phyloP scores from a whole-genome alignment of 2,797 vertebrate genomes.

The Oceanodroma leucorhoa region DNA sequence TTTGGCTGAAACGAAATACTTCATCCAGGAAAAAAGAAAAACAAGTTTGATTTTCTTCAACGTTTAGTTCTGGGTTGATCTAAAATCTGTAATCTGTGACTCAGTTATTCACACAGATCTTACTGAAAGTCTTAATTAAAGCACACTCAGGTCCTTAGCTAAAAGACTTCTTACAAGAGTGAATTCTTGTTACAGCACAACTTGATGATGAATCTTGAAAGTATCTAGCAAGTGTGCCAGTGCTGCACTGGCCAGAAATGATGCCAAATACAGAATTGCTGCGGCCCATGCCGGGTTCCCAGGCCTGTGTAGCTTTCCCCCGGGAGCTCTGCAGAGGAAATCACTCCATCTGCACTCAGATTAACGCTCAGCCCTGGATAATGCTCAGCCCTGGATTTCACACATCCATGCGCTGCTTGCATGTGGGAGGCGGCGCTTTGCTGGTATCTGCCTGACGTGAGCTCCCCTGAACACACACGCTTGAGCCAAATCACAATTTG shows the following conservation, averaged over 20 bases:
- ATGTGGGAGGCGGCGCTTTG: rapidly evolving
- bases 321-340: neutral
- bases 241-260: neutral
- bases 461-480: neutral
- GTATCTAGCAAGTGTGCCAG: neutral
- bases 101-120: neutral
- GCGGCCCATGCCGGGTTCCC: neutral
- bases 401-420: neutral
- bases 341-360: neutral
- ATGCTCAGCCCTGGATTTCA: neutral
- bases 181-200: neutral
- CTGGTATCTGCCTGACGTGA: neutral
- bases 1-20: neutral
- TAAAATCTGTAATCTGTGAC: neutral
- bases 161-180: neutral
- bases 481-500: neutral
- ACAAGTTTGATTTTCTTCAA: neutral
- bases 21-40: neutral
- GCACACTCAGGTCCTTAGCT: neutral
- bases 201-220: constrained; percentile 38
- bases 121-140: neutral
- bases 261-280: constrained; percentile 20
- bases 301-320: neutral
- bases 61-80: neutral
- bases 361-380: neutral